Conservation (phyloP, 2,888 invertebrate species). For the Chironomus tentans region DNA sequence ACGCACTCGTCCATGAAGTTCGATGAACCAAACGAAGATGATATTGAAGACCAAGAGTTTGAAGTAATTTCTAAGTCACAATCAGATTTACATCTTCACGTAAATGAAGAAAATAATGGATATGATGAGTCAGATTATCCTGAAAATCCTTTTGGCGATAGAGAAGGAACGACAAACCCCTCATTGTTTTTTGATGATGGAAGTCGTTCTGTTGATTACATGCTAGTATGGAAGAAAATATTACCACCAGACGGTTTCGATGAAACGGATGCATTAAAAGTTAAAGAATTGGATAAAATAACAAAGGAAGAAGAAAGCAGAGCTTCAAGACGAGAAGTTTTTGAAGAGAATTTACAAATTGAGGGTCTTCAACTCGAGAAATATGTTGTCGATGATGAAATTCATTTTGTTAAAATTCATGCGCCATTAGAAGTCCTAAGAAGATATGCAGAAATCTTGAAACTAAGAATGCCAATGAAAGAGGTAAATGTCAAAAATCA, state of each 20-base stretch:
- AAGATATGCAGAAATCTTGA: slow-evolving; percentile 84
- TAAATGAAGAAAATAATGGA: not conserved
- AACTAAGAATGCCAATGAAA: slow-evolving; percentile 90
- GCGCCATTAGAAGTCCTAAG: slow-evolving; percentile 73
- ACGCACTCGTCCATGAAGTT: slow-evolving; percentile 2
- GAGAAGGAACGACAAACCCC: slow-evolving; percentile 33
- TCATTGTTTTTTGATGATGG: slow-evolving; percentile 63
- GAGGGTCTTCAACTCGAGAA: slow-evolving; percentile 69
- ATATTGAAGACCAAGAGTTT: not conserved
- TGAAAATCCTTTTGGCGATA: slow-evolving; percentile 30
- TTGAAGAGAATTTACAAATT: slow-evolving; percentile 59
- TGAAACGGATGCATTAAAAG: slow-evolving; percentile 33
- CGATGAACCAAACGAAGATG: not conserved
- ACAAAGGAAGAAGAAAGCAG: slow-evolving; percentile 32
- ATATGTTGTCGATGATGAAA: slow-evolving; percentile 56
- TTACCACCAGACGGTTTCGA: slow-evolving; percentile 43
- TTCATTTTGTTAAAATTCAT: slow-evolving; percentile 61
- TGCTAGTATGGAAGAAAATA: slow-evolving; percentile 61
- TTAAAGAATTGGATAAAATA: slow-evolving; percentile 33
- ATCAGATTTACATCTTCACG: not conserved
- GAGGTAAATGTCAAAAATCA: slow-evolving; percentile 46
- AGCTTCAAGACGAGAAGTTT: slow-evolving; percentile 49
- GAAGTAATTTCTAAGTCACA: slow-evolving; percentile 5
- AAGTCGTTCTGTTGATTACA: slow-evolving; percentile 63
- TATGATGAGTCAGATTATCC: slow-evolving; percentile 7